phyloP scores from a whole-genome alignment of 2,888 invertebrate species.

The Pseudococcus longispinus region DNA sequence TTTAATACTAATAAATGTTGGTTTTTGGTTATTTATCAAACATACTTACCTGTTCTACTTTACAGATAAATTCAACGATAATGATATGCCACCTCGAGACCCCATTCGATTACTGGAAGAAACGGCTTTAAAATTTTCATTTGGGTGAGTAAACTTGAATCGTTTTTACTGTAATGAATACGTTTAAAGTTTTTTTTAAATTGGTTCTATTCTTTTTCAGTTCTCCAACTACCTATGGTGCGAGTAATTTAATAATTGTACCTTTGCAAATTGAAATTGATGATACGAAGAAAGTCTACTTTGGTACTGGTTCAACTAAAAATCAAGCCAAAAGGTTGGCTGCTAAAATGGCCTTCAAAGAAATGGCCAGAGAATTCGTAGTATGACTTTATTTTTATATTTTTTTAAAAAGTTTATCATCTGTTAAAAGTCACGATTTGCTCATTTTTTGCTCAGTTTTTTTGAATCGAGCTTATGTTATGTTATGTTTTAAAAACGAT shows the following conservation, averaged over 20 bases:
- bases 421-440: not conserved
- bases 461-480: not conserved
- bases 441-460: not conserved
- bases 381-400: not conserved
- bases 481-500: not conserved
- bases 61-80: constrained; percentile 75
- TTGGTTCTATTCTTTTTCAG: not conserved
- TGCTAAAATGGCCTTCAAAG: constrained; percentile 74
- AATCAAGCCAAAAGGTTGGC: constrained; percentile 79
- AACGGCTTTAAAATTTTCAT: constrained; percentile 76
- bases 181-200: not conserved
- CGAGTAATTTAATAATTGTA: constrained; percentile 57
- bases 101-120: constrained; percentile 86
- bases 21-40: not conserved
- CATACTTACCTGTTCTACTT: constrained; percentile 58
- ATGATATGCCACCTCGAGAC: constrained; percentile 83
- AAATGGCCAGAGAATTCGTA: constrained; percentile 54
- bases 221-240: constrained; percentile 4
- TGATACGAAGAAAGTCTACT: constrained; percentile 66
- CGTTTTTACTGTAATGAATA: not conserved
- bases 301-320: constrained; percentile 77
- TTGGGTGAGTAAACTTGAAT: constrained; percentile 68
- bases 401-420: not conserved
- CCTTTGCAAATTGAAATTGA: constrained; percentile 59
- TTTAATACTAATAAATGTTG: not conserved